A percentile compares a stretch with the other conserved stretches of the same genome.
phyloP scores from a whole-genome alignment of 2,888 invertebrate species.

The Crossocerus cetratus region DNA sequence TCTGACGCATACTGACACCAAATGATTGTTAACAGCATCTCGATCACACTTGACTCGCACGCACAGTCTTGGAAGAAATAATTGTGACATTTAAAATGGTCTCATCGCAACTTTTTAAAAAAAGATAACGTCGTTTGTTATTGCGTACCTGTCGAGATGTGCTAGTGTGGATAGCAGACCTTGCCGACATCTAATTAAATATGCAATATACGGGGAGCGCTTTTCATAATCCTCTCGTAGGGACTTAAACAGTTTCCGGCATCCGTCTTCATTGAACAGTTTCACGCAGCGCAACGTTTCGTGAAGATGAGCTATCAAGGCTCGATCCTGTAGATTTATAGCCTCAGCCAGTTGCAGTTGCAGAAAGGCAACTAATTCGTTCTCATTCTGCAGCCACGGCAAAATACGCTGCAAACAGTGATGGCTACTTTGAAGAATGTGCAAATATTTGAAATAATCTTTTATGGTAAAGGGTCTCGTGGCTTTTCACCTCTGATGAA shows the following conservation, averaged over 20 bases:
- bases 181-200: slow-evolving; percentile 89
- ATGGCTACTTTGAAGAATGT: neutral
- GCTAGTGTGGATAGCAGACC: slow-evolving; percentile 86
- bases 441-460: neutral
- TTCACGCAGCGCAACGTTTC: slow-evolving; percentile 90
- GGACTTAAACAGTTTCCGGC: slow-evolving; percentile 85
- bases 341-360: slow-evolving; percentile 90
- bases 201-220: slow-evolving; percentile 88
- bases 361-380: slow-evolving; percentile 82
- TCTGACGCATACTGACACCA: slow-evolving; percentile 86
- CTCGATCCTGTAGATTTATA: slow-evolving; percentile 87
- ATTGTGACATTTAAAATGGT: neutral
- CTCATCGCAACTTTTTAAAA: too few species aligned
- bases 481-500: slow-evolving; percentile 64
- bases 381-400: slow-evolving; percentile 74
- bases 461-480: neutral
- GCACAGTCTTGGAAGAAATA: slow-evolving; percentile 74
- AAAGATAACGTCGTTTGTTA: neutral
- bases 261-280: slow-evolving; percentile 84
- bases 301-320: slow-evolving; percentile 87
- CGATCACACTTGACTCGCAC: slow-evolving; percentile 84
- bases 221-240: slow-evolving; percentile 87
- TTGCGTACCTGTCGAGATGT: slow-evolving; percentile 81
- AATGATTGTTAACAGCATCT: slow-evolving; percentile 84
- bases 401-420: slow-evolving; percentile 69